Percentiles rank a stretch among this genome's conserved stretches.
Evolutionary conservation across 1,140 invertebrate species (phyloP).

Genomic region (Pentalonia nigronervosa): DNA sequence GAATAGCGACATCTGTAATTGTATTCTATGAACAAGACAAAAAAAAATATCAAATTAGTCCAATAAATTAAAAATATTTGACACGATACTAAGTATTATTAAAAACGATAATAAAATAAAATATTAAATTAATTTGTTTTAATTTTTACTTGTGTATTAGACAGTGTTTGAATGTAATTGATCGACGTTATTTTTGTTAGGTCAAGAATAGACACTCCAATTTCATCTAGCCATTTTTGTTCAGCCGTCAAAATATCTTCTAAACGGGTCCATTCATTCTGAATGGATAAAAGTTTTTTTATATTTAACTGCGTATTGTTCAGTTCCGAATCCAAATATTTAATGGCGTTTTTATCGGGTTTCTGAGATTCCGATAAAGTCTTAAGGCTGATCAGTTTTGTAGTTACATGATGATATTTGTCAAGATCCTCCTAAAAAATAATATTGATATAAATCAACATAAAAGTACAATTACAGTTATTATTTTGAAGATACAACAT

Average conservation of each 20-base stretch:
- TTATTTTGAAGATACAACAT: neutral
- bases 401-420: neutral
- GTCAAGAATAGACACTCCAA: neutral
- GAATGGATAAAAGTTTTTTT: neutral
- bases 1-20: neutral
- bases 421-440: conserved; percentile 31
- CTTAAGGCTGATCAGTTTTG: neutral
- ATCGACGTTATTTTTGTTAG: neutral
- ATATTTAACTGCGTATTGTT: neutral
- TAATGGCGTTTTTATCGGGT: neutral
- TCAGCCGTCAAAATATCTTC: conserved; percentile 10
- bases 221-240: conserved; percentile 23
- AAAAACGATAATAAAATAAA: neutral
- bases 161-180: neutral
- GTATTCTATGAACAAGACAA: neutral
- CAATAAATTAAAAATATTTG: neutral
- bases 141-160: neutral
- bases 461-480: neutral
- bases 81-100: neutral
- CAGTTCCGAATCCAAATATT: neutral
- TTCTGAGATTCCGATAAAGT: neutral
- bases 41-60: neutral
- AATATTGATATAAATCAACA: neutral
- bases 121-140: neutral
- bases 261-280: conserved; percentile 23